phyloP scores from a whole-genome alignment of 2,113 vertebrate genomes.

The Jaculus jaculus region DNA sequence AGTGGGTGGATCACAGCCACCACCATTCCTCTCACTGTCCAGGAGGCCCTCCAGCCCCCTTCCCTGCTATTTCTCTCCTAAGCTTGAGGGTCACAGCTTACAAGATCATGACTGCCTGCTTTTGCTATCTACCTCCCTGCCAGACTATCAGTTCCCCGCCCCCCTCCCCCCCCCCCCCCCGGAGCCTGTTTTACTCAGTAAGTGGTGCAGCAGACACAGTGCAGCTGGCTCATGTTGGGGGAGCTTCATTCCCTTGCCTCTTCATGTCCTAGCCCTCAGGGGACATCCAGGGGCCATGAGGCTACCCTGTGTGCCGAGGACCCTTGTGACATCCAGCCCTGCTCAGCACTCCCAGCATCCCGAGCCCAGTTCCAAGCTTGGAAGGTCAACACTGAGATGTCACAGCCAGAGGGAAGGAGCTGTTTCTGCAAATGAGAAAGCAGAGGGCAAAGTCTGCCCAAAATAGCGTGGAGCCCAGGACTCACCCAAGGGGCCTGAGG shows the following conservation, averaged over 20 bases:
- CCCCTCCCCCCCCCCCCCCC: no score
- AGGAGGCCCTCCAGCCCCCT: rapidly evolving
- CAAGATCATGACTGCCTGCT: rapidly evolving
- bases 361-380: background rate
- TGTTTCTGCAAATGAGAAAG: background rate
- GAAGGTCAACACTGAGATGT: rapidly evolving
- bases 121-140: background rate
- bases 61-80: background rate
- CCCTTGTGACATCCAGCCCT: background rate
- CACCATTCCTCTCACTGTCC: no score
- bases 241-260: background rate
- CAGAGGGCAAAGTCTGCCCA: background rate
- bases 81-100: background rate
- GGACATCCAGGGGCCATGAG: background rate
- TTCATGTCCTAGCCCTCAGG: no score
- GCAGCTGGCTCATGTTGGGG: rapidly evolving
- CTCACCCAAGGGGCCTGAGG: background rate
- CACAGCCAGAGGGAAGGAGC: background rate
- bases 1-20: no score
- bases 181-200: no score
- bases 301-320: background rate
- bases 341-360: background rate
- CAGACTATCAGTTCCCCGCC: background rate
- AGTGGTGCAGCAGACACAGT: background rate
- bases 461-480: background rate